Percentiles rank a stretch among this genome's conserved stretches.
Evolutionary conservation across 1,140 invertebrate genomes (phyloP).

Genomic region (Bombus soroeensis): DNA sequence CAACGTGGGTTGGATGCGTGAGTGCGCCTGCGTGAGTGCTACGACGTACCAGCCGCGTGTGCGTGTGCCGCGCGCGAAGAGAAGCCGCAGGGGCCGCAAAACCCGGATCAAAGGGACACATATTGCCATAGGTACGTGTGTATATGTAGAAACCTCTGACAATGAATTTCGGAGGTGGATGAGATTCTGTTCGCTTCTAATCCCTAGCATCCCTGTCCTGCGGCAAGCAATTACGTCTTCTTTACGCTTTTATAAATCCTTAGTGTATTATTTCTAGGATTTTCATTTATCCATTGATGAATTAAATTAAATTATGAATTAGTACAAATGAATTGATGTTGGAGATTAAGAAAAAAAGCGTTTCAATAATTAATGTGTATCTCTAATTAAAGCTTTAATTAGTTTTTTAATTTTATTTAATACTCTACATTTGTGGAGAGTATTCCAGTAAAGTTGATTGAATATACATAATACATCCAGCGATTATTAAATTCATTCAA

Average conservation of each 20-base stretch:
- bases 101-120: conserved; percentile 35
- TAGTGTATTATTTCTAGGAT: neutral
- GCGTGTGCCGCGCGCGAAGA: conserved; percentile 61
- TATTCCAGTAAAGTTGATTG: neutral
- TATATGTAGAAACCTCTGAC: neutral
- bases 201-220: neutral
- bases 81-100: conserved; percentile 44
- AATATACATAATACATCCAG: neutral
- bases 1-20: conserved; percentile 63
- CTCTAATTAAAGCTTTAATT: neutral
- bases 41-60: conserved; percentile 48
- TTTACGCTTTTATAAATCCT: neutral
- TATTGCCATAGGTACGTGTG: conserved; percentile 42
- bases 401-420: neutral
- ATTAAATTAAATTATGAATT: neutral
- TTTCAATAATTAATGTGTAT: neutral
- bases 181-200: neutral
- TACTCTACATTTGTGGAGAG: neutral
- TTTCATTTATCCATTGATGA: neutral
- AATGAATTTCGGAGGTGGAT: neutral
- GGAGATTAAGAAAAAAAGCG: neutral
- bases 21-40: conserved; percentile 58
- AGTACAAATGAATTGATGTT: neutral
- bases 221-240: neutral
- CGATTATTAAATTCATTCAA: neutral